Conservation (phyloP, 2,797 vertebrate species). For the Apogon talboti region DNA sequence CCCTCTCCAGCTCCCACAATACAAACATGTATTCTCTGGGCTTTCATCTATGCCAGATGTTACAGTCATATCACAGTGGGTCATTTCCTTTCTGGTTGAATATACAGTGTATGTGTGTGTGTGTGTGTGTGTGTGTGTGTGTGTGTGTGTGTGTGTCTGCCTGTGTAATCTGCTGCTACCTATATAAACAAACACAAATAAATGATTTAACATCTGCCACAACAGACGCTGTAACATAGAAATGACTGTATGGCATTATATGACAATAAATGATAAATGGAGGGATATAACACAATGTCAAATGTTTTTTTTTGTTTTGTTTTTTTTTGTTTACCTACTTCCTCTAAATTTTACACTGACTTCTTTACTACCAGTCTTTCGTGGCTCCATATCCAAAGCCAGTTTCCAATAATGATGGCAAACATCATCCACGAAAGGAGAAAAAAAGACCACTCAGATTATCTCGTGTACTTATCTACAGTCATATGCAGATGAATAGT, state of each 20-base stretch:
- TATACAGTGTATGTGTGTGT: constrained; percentile 6
- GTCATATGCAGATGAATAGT: background rate
- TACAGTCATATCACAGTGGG: constrained; percentile 59
- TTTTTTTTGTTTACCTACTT: too few relatives aligned
- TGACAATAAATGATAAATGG: constrained; percentile 14
- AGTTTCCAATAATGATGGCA: background rate
- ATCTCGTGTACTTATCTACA: background rate
- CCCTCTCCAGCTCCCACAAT: constrained; percentile 7
- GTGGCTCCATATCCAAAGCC: background rate
- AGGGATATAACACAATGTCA: constrained; percentile 3
- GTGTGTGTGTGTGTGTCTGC: constrained; percentile 32
- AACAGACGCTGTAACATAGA: constrained; percentile 4
- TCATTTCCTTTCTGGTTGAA: constrained; percentile 68
- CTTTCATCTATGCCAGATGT: constrained; percentile 78
- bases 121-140: too few relatives aligned
- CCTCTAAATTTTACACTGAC: background rate
- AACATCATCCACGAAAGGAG: background rate
- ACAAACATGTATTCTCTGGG: constrained; percentile 42
- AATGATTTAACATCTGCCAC: constrained; percentile 54
- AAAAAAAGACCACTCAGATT: background rate
- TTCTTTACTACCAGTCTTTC: background rate
- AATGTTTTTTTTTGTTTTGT: background rate
- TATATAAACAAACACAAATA: constrained; percentile 47
- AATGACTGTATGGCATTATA: background rate
- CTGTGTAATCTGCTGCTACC: constrained; percentile 32